Conservation (phyloP, 2,113 vertebrate genomes). For the Camelus dromedarius region DNA sequence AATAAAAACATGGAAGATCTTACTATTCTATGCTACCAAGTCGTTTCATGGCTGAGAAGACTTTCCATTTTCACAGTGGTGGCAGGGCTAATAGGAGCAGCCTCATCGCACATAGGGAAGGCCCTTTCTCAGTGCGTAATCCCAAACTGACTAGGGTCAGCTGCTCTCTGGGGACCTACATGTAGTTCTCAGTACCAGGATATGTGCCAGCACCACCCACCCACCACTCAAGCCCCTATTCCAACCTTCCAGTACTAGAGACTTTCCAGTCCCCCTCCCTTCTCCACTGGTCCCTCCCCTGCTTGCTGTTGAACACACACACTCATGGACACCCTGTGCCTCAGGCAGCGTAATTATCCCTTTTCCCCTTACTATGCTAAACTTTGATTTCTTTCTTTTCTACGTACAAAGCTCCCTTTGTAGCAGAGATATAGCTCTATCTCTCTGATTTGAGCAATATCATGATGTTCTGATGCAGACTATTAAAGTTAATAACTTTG, state of each 20-base stretch:
- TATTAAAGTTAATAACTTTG: slow-evolving; percentile 22
- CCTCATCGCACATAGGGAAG: background rate
- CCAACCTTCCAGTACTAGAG: background rate
- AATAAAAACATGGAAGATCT: background rate
- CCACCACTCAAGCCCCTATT: background rate
- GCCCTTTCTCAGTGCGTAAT: background rate
- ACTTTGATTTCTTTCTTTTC: background rate
- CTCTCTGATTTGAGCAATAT: background rate
- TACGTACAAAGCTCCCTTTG: background rate
- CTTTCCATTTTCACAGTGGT: background rate
- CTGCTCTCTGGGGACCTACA: background rate
- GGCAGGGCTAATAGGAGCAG: background rate
- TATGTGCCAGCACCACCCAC: background rate
- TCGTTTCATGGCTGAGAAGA: background rate
- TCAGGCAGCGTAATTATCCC: background rate
- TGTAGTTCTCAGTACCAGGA: background rate
- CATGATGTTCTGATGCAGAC: background rate
- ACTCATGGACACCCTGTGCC: fast-evolving
- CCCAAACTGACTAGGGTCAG: background rate
- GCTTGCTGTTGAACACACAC: background rate
- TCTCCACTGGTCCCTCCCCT: background rate
- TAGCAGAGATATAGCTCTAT: background rate
- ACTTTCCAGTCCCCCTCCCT: fast-evolving
- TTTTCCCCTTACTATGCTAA: background rate
- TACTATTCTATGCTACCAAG: background rate